Conservation (phyloP, 2,113 vertebrate genomes). For the Alces alces region DNA sequence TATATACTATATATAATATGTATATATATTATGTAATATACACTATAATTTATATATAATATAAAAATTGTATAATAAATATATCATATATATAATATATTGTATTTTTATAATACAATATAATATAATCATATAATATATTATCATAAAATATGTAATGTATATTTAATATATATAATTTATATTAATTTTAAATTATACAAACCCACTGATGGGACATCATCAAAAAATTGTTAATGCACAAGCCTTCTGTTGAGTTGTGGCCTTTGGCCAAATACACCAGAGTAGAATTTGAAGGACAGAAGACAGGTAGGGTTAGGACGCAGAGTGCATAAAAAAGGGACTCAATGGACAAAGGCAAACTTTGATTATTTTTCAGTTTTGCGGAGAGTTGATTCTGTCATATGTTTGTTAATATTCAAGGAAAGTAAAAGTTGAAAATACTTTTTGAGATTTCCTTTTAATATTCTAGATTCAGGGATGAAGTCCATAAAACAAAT, state of each 20-base stretch:
- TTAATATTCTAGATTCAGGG: background rate
- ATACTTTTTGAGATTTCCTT: background rate
- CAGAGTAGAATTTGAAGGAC: background rate
- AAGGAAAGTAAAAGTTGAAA: background rate
- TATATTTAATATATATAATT: too few relatives aligned
- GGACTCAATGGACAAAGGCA: background rate
- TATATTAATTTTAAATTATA: background rate
- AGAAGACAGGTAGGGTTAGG: background rate
- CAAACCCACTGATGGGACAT: background rate
- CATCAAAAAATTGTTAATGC: background rate
- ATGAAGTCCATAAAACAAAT: background rate
- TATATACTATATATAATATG: too few relatives aligned
- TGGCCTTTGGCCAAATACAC: background rate
- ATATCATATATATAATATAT: too few relatives aligned
- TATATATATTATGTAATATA: too few relatives aligned
- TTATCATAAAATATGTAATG: too few relatives aligned
- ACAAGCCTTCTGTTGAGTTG: background rate
- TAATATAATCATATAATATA: too few relatives aligned
- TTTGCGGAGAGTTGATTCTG: background rate
- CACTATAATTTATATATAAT: too few relatives aligned
- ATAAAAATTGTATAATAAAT: too few relatives aligned
- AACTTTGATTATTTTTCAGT: background rate
- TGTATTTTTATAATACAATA: too few relatives aligned
- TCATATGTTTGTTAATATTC: background rate
- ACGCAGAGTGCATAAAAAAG: background rate